These are phyloP conservation scores for Apogon talboti DNA, from an alignment of 2,797 vertebrate genomes.

Conservation along the genomic window DNA sequence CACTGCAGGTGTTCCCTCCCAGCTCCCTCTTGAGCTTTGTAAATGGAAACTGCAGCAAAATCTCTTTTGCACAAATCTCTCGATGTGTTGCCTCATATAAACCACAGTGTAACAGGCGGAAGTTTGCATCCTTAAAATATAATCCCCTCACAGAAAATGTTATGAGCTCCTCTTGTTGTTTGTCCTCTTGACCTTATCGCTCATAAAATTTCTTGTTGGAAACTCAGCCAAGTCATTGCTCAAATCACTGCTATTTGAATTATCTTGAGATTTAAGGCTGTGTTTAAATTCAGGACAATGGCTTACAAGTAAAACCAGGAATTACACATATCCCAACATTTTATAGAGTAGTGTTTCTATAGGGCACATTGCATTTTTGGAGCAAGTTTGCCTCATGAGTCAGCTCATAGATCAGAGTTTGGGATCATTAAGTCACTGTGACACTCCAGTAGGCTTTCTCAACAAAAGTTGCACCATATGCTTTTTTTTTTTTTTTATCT, in stretches of 20 bases:
- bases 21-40: constrained; percentile 43
- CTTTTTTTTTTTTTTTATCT: constrained; percentile 46
- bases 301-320: constrained; percentile 24
- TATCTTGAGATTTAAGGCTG: constrained; percentile 30
- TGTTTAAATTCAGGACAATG: constrained; percentile 45
- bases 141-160: constrained; percentile 9
- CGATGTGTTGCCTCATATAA: constrained; percentile 33
- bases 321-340: constrained; percentile 17
- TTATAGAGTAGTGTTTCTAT: constrained; percentile 14
- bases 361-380: not conserved
- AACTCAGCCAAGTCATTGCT: not conserved
- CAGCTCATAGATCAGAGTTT: not conserved
- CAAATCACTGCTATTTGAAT: constrained; percentile 1
- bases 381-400: constrained; percentile 17
- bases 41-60: constrained; percentile 65
- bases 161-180: not conserved
- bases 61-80: constrained; percentile 37
- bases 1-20: constrained; percentile 68
- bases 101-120: constrained; percentile 22
- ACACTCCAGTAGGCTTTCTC: constrained; percentile 15
- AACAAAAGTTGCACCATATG: constrained; percentile 10
- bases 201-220: constrained; percentile 15
- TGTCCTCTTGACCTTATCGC: not conserved
- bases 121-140: constrained; percentile 23
- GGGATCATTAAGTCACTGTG: constrained; percentile 18